Conservation (phyloP, 2,113 vertebrate genomes). For the Amazona guildingii region DNA sequence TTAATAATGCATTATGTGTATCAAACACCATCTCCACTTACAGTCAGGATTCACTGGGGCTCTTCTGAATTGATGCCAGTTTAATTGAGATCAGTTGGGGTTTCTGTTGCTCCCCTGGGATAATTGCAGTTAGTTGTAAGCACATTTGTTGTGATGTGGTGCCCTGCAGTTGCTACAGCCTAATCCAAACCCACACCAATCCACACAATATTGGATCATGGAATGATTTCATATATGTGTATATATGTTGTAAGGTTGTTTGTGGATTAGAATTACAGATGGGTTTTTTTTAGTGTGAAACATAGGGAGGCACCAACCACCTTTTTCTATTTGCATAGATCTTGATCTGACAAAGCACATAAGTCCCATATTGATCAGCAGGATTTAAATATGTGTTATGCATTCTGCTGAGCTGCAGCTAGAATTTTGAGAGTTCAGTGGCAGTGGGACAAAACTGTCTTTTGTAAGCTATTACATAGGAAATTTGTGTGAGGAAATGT, state of each 20-base stretch:
- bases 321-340: not conserved
- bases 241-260: not conserved
- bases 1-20: not conserved
- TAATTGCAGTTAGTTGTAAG: not conserved
- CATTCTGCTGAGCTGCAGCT: not conserved
- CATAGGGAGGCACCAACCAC: not conserved
- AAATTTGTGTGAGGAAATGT: not conserved
- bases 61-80: not conserved
- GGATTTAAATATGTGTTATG: not conserved
- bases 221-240: not conserved
- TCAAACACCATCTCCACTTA: not conserved
- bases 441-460: not conserved
- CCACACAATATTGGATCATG: not conserved
- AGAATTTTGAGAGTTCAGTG: not conserved
- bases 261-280: not conserved
- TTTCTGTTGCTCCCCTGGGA: not conserved
- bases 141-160: not conserved
- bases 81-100: not conserved
- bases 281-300: not conserved
- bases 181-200: not conserved
- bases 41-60: not conserved
- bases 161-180: not conserved
- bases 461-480: not conserved
- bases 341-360: not conserved
- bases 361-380: not conserved